Base-by-base conservation (phyloP, 2,113 vertebrate genomes). In the Halichoeres trimaculatus region DNA sequence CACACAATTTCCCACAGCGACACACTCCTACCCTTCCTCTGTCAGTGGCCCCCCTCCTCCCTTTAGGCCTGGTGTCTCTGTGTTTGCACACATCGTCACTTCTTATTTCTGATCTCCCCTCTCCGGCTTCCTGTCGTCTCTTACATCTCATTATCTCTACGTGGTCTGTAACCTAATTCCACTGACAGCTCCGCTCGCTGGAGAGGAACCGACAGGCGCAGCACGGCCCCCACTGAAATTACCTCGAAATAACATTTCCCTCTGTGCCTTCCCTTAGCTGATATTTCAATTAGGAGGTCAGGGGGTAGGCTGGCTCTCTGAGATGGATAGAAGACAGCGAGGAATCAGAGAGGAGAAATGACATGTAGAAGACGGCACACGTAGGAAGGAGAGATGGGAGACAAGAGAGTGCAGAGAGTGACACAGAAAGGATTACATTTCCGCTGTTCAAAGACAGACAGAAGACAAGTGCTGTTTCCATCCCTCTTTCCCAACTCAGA, bases 231-330 rank as follows among this genome's bases (percentile, higher is more conserved):
- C 16, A 8, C 50, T 62, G 69, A 79, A 83, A 87, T 85, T 80
- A 86, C 80, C 70, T 81, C 75, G 67, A 84, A 91, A 89, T 85
- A 90, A 87, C 86, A 86, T 91, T 91, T 90, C 88, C 79, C 88
- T 70, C 67, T 81, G 69, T 82, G 82, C 58, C 68, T 59, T 70
- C 74, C 66, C 57, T 70, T 50, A 72, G 84, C 87, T 89, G 88
- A 90, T 88, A 86, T 92, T 90, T 90, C 70, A 89, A 91, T 91
- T 89, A 91, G 74, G 80, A 78, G 87, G 89, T 88, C 80, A 85
- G 2, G 78, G 60, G 69, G 76, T 1, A 8, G 60, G 51, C 35
- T 43, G 67, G 48, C 57, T 76, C 35, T 2, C 50, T 24, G 43
- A 74, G 56, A 81, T 11, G 60, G 74, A 60, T 36, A 64, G 7